Evolutionary conservation across 2,888 invertebrate species (phyloP).

Genomic region (Hydrotaea cyrtoneurina): DNA sequence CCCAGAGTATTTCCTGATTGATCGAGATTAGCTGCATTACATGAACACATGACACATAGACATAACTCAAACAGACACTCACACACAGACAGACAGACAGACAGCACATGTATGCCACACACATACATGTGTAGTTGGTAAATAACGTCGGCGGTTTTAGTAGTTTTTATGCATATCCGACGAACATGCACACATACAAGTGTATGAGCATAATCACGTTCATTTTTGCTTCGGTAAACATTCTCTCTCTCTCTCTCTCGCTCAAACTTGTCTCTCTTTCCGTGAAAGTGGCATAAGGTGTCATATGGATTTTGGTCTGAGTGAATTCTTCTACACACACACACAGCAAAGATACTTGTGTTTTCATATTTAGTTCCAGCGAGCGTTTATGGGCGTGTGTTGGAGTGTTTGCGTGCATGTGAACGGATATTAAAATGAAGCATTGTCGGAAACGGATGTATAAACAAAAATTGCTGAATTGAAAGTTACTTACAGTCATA

Average conservation of each 20-base stretch:
- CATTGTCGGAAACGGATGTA: conserved; percentile 67
- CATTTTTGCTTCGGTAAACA: conserved; percentile 42
- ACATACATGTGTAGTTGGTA: conserved; percentile 11
- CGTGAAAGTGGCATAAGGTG: conserved; percentile 43
- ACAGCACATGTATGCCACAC: background rate
- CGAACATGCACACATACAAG: background rate
- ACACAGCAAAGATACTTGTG: too few relatives aligned
- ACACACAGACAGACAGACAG: background rate
- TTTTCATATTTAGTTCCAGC: background rate
- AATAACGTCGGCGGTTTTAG: conserved; percentile 29
- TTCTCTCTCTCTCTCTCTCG: background rate
- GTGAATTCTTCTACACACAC: conserved; percentile 12
- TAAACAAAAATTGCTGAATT: conserved; percentile 67
- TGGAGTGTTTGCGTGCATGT: conserved; percentile 4
- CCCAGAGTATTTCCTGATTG: conserved; percentile 70
- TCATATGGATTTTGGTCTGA: conserved; percentile 36
- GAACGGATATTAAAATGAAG: conserved; percentile 68
- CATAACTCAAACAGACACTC: conserved; percentile 38
- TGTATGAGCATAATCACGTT: conserved; percentile 17
- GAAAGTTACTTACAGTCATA: conserved; percentile 60
- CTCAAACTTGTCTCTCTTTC: background rate
- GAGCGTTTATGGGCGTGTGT: conserved; percentile 3
- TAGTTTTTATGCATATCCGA: conserved; percentile 20
- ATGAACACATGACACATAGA: conserved; percentile 41
- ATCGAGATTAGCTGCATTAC: conserved; percentile 70